Evolutionary conservation across 2,888 invertebrate species (phyloP), one percentile per base, ranked within the genome.

Genomic region (Lepidochitona cinerea): DNA sequence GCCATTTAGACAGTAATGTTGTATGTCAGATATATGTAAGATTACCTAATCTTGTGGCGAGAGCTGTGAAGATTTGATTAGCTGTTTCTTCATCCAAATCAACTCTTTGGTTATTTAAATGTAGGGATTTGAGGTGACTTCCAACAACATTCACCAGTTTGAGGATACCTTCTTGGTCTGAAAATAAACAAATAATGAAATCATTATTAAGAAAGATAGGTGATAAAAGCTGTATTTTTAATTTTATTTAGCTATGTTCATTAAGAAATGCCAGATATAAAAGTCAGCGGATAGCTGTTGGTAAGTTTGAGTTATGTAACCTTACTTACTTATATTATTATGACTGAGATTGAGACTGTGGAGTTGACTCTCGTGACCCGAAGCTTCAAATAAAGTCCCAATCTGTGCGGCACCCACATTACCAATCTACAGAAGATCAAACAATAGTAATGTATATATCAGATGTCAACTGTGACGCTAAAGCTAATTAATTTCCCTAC

Each of bases 321-420:
- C n/a, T 29, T 5, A 73, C 79, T 75, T 76, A 87, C 87, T 83
- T 49, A 87, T 83, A 65, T 75, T 77, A 64, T 86, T 87, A n/a
- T 75, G 67, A 65, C 80, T 82, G 23, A 86, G 75, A 68, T 87
- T 87, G 1, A 86, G 76, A 67, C 84, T 85, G 78, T 86, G 84
- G 7, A 87, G 70, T 65, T 82, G 74, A 12, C 80, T 79, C 52
- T 78, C 75, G 68, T 83, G 82, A 7, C 66, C 73, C 35, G 78
- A 83, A n/a, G 78, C 70, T 18, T 70, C 73, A 70, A 81, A 83
- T 4, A 87, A 66, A 12, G 75, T 68, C 49, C 86, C 69, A n/a
- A 41, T 69, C 32, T 78, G 76, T 18, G 82, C 84, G 9, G 41
- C 41, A n/a, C 84, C 84, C 67, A 67, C 75, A 69, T 79, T 74